These are phyloP conservation scores for Lissonota sp. DNA, from an alignment of 2,888 invertebrate genomes.

Conservation along the genomic window DNA sequence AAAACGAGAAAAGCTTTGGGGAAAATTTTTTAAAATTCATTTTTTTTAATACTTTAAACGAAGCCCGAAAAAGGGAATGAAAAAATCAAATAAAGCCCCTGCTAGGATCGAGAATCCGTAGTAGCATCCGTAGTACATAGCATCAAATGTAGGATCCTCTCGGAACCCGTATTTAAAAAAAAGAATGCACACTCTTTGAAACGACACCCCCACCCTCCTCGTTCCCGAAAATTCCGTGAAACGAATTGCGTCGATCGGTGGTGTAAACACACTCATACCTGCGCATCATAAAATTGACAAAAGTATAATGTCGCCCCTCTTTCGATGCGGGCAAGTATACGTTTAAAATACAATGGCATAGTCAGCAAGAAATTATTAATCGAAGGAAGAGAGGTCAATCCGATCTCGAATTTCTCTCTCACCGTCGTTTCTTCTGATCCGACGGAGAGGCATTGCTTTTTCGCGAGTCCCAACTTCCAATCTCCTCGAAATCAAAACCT, in stretches of 20 bases:
- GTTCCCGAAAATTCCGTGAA: conserved; percentile 8
- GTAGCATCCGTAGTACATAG: background rate
- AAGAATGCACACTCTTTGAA: conserved; percentile 23
- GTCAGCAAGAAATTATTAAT: conserved; percentile 51
- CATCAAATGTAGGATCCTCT: background rate
- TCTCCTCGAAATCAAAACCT: conserved; percentile 69
- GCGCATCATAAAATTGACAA: conserved; percentile 24
- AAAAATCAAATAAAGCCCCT: conserved; percentile 8
- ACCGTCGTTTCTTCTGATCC: background rate
- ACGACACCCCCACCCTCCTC: background rate
- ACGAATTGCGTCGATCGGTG: background rate
- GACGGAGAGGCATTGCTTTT: conserved; percentile 13
- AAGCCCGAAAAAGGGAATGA: background rate
- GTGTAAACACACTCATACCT: background rate
- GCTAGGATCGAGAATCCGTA: conserved; percentile 12
- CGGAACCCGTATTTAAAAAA: background rate
- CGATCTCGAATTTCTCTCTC: conserved; percentile 45
- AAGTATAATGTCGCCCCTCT: conserved; percentile 20
- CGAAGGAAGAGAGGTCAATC: conserved; percentile 48
- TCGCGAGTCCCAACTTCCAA: conserved; percentile 48
- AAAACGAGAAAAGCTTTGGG: too few species aligned
- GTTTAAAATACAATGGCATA: background rate
- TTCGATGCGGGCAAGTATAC: conserved; percentile 39
- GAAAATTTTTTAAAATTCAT: too few species aligned
- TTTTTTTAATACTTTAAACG: too few species aligned